These are phyloP conservation scores for Saccostrea cuccullata DNA, from an alignment of 1,140 invertebrate species.

Conservation along the genomic window DNA sequence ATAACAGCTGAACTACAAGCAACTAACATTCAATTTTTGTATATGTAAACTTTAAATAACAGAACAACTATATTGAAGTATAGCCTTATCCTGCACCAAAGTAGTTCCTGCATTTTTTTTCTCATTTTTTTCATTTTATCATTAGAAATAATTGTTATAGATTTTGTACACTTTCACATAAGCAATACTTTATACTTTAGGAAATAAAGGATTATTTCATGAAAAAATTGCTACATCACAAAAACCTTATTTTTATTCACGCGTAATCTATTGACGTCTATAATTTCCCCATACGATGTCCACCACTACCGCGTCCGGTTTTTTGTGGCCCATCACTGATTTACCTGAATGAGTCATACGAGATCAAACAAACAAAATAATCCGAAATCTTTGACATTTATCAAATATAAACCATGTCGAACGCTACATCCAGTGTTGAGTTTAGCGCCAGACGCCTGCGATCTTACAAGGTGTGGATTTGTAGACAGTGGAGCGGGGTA, in stretches of 20 bases:
- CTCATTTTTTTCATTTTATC: too few relatives aligned
- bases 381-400: background rate
- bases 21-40: too few relatives aligned
- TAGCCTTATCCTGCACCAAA: too few relatives aligned
- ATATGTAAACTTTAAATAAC: too few relatives aligned
- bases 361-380: background rate
- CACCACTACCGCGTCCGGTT: background rate
- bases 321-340: background rate
- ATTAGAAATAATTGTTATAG: too few relatives aligned
- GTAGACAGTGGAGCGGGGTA: constrained; percentile 9
- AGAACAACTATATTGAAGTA: too few relatives aligned
- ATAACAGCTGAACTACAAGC: too few relatives aligned
- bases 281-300: background rate
- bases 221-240: background rate
- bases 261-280: background rate
- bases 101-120: too few relatives aligned
- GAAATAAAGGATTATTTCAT: background rate
- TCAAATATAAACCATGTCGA: background rate
- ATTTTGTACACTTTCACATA: too few relatives aligned
- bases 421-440: background rate
- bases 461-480: background rate
- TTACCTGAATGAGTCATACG: constrained; percentile 1
- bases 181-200: too few relatives aligned
- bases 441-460: background rate
- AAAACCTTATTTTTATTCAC: background rate